phyloP scores from a whole-genome alignment of 2,797 vertebrate genomes.

The Cynopterus sphinx region DNA sequence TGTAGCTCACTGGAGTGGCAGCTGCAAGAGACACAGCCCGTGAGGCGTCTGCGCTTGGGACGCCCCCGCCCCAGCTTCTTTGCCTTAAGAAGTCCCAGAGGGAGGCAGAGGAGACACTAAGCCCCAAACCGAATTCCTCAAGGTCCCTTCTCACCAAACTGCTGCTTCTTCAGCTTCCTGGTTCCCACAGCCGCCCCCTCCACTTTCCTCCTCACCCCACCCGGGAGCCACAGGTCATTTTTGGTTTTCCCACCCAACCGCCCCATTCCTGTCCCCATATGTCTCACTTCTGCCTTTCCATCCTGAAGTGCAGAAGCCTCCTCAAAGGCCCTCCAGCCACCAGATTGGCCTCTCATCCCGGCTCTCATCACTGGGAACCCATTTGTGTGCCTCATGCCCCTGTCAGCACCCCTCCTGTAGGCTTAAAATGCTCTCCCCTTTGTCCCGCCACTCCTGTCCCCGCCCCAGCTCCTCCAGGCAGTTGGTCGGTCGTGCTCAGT shows the following conservation, averaged over 20 bases:
- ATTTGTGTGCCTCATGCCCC: neutral
- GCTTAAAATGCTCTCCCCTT: neutral
- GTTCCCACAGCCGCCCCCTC: neutral
- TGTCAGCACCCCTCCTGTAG: neutral
- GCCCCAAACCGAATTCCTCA: neutral
- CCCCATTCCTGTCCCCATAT: neutral
- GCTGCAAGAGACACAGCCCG: neutral
- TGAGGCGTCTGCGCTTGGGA: rapidly evolving
- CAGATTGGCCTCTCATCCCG: neutral
- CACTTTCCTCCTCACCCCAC: neutral
- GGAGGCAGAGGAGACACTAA: neutral
- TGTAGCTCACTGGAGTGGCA: no score
- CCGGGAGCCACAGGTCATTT: neutral
- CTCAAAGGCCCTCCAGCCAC: neutral
- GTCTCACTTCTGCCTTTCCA: neutral
- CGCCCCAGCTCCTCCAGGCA: rapidly evolving
- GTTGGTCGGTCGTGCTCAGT: neutral
- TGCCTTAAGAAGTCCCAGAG: neutral
- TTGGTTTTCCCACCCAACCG: neutral
- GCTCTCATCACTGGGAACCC: neutral
- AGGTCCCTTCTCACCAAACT: neutral
- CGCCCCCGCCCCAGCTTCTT: neutral
- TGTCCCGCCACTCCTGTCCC: neutral
- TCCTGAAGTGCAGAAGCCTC: neutral
- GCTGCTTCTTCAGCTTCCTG: neutral